These are phyloP conservation scores for Talpa occidentalis DNA, from an alignment of 2,113 vertebrate genomes.

Conservation along the genomic window DNA sequence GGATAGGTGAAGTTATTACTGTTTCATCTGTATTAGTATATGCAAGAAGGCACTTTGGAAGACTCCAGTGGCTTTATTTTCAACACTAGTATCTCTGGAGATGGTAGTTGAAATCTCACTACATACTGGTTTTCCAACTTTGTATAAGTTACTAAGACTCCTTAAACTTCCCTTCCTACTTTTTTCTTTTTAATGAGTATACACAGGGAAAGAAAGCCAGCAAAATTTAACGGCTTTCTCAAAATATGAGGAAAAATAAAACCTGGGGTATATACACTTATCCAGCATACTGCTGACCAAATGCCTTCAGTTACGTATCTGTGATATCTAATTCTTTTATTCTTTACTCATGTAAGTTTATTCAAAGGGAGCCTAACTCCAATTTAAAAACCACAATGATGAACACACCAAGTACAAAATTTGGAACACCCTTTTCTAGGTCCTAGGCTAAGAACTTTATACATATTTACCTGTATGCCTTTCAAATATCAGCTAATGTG, in stretches of 20 bases:
- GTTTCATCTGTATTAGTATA: not conserved
- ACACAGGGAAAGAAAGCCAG: not conserved
- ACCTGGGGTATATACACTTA: not conserved
- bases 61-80: not conserved
- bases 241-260: not conserved
- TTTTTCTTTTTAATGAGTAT: not conserved
- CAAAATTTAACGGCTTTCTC: not conserved
- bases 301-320: not conserved
- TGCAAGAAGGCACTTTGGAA: not conserved
- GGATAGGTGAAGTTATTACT: not conserved
- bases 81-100: not conserved
- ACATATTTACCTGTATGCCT: not conserved
- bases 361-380: not conserved
- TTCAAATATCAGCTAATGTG: not conserved
- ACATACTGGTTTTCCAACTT: not conserved
- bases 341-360: not conserved
- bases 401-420: not conserved
- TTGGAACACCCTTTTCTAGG: not conserved
- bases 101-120: not conserved
- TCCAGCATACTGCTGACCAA: not conserved
- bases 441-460: not conserved
- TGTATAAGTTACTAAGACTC: not conserved
- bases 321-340: not conserved
- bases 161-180: not conserved
- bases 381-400: not conserved